A percentile compares a stretch with the other conserved stretches of the same genome.
Evolutionary conservation across 30 jellyfish, hydroid and myxozoan species (phyloP).

Genomic region (Morbakka virulenta): DNA sequence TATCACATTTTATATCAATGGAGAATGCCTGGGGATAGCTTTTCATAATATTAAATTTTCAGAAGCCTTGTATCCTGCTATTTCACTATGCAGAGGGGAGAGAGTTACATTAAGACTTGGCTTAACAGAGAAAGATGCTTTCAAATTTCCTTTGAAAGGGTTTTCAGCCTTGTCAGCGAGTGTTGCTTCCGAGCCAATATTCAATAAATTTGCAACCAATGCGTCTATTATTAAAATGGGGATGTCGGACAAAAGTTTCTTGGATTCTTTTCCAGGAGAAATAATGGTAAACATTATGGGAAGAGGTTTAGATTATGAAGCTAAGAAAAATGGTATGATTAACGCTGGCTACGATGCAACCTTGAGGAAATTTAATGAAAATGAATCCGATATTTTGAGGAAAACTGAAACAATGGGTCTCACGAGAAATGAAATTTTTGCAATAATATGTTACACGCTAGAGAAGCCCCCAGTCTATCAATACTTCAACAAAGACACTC

Average conservation of each 20-base stretch:
- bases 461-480: slow-evolving; percentile 64
- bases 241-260: slow-evolving; percentile 32
- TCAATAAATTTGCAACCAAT: slow-evolving; percentile 5
- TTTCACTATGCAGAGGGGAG: slow-evolving; percentile 53
- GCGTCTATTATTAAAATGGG: slow-evolving; percentile 44
- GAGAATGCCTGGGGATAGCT: slow-evolving; percentile 45
- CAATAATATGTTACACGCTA: slow-evolving; percentile 55
- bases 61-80: slow-evolving; percentile 35
- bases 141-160: slow-evolving; percentile 19
- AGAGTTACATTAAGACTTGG: slow-evolving; percentile 47
- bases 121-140: slow-evolving; percentile 1
- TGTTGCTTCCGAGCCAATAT: neutral
- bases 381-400: neutral
- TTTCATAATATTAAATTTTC: slow-evolving; percentile 15
- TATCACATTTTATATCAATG: slow-evolving; percentile 50
- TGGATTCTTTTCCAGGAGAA: slow-evolving; percentile 53
- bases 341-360: slow-evolving; percentile 57
- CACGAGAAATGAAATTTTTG: slow-evolving; percentile 42
- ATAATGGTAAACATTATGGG: slow-evolving; percentile 61
- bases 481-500: slow-evolving; percentile 47
- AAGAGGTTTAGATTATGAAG: slow-evolving; percentile 60
- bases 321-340: slow-evolving; percentile 57
- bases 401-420: slow-evolving; percentile 21
- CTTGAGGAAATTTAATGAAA: slow-evolving; percentile 20
- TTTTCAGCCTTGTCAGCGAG: slow-evolving; percentile 6